Conservation (phyloP, 2,888 invertebrate genomes). For the Polyommatus iphigenia region DNA sequence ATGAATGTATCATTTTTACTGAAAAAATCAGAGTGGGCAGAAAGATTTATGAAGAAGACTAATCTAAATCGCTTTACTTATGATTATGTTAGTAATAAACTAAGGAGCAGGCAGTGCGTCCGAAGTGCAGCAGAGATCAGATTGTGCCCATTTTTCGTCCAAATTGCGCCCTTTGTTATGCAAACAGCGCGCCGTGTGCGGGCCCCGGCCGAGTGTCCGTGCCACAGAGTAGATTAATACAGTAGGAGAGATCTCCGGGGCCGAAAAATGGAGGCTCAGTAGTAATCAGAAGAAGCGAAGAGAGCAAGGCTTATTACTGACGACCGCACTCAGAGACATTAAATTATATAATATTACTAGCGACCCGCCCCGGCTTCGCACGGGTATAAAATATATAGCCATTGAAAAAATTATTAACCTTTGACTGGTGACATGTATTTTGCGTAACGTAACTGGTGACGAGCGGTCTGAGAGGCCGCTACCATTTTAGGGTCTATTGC, state of each 20-base stretch:
- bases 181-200: slow-evolving; percentile 80
- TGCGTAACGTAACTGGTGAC: too few relatives aligned
- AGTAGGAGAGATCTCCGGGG: background rate
- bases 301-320: too few relatives aligned
- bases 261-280: too few relatives aligned
- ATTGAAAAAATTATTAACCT: too few relatives aligned
- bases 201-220: slow-evolving; percentile 51
- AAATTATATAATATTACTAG: too few relatives aligned
- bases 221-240: slow-evolving; percentile 31
- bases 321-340: too few relatives aligned
- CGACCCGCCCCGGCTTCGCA: too few relatives aligned
- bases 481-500: too few relatives aligned
- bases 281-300: too few relatives aligned
- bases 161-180: slow-evolving; percentile 80
- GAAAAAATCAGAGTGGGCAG: background rate
- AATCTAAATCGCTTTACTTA: slow-evolving; percentile 17
- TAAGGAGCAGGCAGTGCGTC: slow-evolving; percentile 52
- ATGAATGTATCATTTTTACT: background rate
- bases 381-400: too few relatives aligned
- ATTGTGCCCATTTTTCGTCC: slow-evolving; percentile 77
- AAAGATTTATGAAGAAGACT: background rate
- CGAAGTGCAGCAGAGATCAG: slow-evolving; percentile 57
- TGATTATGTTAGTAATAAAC: slow-evolving; percentile 50
- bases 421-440: too few relatives aligned
- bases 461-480: too few relatives aligned